These are phyloP conservation scores for Eupithecia vulgata DNA, from an alignment of 2,888 invertebrate species.

Conservation along the genomic window DNA sequence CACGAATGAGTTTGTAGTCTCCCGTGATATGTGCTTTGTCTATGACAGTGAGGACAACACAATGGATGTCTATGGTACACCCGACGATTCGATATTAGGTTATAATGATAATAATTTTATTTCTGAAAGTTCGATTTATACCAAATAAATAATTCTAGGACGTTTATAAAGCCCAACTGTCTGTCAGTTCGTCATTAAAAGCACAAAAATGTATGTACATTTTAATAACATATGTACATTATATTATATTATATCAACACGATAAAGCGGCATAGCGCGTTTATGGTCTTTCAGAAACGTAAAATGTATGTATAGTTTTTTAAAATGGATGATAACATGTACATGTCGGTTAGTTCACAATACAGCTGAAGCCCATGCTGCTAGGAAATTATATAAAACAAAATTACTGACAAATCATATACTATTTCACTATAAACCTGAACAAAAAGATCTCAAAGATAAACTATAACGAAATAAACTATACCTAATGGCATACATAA, in stretches of 20 bases:
- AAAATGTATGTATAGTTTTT: slow-evolving; percentile 22
- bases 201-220: background rate
- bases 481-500: slow-evolving; percentile 8
- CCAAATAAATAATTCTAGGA: slow-evolving; percentile 11
- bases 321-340: slow-evolving; percentile 38
- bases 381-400: slow-evolving; percentile 49
- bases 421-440: background rate
- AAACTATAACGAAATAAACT: background rate
- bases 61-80: slow-evolving; percentile 61
- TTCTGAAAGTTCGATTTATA: slow-evolving; percentile 28
- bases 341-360: slow-evolving; percentile 51
- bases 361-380: slow-evolving; percentile 67
- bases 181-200: slow-evolving; percentile 14
- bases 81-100: slow-evolving; percentile 49
- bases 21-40: slow-evolving; percentile 56
- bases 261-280: slow-evolving; percentile 40
- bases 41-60: slow-evolving; percentile 78
- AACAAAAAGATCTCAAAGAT: background rate
- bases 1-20: slow-evolving; percentile 58
- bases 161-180: slow-evolving; percentile 22
- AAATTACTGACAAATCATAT: slow-evolving; percentile 26
- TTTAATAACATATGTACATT: no score
- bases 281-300: slow-evolving; percentile 40
- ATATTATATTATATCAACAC: slow-evolving; percentile 7
- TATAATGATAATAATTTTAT: slow-evolving; percentile 24